Percentiles rank a stretch among this genome's conserved stretches.
phyloP scores from a whole-genome alignment of 2,888 invertebrate species.

The Morinoia aosen region DNA sequence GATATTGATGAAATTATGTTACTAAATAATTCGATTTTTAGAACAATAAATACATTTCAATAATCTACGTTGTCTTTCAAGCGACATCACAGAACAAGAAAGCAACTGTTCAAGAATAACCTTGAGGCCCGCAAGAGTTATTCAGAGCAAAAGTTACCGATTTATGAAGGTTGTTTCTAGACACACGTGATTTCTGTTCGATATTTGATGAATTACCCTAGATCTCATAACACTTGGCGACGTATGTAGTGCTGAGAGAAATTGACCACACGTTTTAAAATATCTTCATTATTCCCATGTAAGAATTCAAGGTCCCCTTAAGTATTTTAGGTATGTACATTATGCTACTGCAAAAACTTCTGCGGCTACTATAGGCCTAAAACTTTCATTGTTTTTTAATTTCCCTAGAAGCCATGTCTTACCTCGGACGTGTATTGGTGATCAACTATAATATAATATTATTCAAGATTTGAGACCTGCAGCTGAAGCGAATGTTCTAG shows the following conservation, averaged over 20 bases:
- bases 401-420: not conserved
- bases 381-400: not conserved
- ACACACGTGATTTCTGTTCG: too few relatives aligned
- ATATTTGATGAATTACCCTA: too few relatives aligned
- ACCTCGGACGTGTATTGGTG: not conserved
- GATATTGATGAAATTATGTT: too few relatives aligned
- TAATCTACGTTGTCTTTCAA: too few relatives aligned
- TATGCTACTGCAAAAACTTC: not conserved
- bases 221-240: not conserved
- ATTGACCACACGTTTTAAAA: not conserved
- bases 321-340: not conserved
- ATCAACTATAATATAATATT: not conserved
- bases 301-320: not conserved
- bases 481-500: not conserved
- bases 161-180: too few relatives aligned
- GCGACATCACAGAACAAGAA: too few relatives aligned
- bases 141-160: too few relatives aligned
- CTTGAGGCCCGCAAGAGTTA: too few relatives aligned
- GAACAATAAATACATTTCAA: too few relatives aligned
- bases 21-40: too few relatives aligned
- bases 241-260: not conserved
- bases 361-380: not conserved
- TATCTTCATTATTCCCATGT: not conserved
- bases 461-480: not conserved
- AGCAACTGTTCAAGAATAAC: too few relatives aligned